A percentile compares a stretch with the other conserved stretches of the same genome.
Evolutionary conservation across 2,888 invertebrate species (phyloP).

Genomic region (Drosophila demipolita): DNA sequence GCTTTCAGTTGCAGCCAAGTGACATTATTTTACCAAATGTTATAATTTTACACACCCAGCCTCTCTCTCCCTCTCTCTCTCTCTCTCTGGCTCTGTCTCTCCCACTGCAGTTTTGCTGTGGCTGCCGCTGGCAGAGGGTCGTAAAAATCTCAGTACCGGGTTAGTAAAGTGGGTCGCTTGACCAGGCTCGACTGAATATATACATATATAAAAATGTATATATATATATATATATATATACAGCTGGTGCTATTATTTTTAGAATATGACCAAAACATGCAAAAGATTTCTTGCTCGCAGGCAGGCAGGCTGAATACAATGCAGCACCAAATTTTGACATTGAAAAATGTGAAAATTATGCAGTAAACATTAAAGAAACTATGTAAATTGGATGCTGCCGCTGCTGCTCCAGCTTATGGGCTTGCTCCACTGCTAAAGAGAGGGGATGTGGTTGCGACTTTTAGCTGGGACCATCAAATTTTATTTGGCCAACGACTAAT

Average conservation of each 20-base stretch:
- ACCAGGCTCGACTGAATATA: conserved; percentile 48
- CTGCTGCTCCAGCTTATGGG: conserved; percentile 11
- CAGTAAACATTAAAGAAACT: conserved; percentile 80
- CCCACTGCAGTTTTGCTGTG: conserved; percentile 13
- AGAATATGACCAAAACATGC: conserved; percentile 82
- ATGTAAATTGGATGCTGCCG: conserved; percentile 69
- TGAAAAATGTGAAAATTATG: conserved; percentile 85
- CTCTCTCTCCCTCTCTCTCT: not conserved
- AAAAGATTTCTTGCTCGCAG: conserved; percentile 73
- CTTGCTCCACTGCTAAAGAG: not conserved
- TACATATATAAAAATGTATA: not conserved
- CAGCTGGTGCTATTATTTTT: conserved; percentile 72
- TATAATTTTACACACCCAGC: conserved; percentile 65
- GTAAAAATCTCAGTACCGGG: conserved; percentile 71
- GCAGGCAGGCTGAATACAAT: conserved; percentile 49
- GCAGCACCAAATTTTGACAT: conserved; percentile 78
- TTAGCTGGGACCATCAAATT: conserved; percentile 50
- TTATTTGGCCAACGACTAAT: conserved; percentile 70
- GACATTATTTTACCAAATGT: conserved; percentile 68
- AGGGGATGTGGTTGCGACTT: not conserved
- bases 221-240: conserved; percentile 6
- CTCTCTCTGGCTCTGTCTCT: not conserved
- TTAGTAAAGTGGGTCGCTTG: conserved; percentile 73
- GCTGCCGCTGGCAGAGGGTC: conserved; percentile 65
- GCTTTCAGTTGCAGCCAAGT: conserved; percentile 70